phyloP scores from a whole-genome alignment of 2,113 vertebrate genomes.

The Nicator chloris region DNA sequence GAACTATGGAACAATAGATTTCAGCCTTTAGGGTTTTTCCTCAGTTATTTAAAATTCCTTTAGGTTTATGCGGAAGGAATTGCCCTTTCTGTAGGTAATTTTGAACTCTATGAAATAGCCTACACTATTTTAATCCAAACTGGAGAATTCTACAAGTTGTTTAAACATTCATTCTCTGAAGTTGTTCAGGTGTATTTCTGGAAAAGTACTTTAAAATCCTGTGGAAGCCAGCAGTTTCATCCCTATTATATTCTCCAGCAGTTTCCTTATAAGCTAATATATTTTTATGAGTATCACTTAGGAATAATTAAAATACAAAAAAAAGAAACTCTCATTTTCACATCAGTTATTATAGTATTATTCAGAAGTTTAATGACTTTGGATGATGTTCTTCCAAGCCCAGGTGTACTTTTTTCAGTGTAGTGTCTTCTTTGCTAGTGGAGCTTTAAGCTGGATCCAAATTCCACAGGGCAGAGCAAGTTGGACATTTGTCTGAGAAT shows the following conservation, averaged over 20 bases:
- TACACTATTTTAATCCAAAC: neutral
- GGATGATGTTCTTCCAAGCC: constrained; percentile 24
- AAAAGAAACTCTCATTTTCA: constrained; percentile 43
- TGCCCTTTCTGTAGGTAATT: neutral
- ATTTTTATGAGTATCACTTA: constrained; percentile 60
- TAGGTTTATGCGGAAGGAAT: neutral
- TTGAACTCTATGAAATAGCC: neutral
- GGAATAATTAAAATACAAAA: constrained; percentile 57
- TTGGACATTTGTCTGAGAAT: constrained; percentile 23
- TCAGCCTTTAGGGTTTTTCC: neutral
- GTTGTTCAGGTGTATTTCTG: constrained; percentile 7
- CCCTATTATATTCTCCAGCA: constrained; percentile 7
- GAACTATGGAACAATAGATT: neutral
- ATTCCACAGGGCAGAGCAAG: constrained; percentile 14
- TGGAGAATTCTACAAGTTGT: neutral
- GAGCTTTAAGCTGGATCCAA: constrained; percentile 9
- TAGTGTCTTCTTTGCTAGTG: neutral
- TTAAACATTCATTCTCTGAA: neutral
- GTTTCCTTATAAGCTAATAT: constrained; percentile 54
- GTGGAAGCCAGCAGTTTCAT: constrained; percentile 6
- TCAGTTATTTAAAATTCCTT: neutral
- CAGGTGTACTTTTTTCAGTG: constrained; percentile 46
- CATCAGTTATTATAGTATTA: constrained; percentile 43
- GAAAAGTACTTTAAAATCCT: constrained; percentile 18
- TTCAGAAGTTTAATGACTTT: constrained; percentile 43